phyloP scores from a whole-genome alignment of 2,888 invertebrate genomes.

The Danaus chrysippus region DNA sequence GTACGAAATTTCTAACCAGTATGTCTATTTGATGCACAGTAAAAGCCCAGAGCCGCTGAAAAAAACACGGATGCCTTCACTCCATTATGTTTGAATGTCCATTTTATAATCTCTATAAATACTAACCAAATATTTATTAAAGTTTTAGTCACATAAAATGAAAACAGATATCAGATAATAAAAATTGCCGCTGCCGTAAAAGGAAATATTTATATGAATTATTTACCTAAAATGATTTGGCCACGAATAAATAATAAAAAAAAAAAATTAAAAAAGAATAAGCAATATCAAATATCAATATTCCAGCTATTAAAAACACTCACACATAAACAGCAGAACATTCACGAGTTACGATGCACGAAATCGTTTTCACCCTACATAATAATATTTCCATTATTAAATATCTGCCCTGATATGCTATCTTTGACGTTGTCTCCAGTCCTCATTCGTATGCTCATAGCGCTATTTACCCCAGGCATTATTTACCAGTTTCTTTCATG shows the following conservation, averaged over 20 bases:
- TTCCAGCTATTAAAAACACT: constrained; percentile 24
- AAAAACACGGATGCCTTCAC: too few relatives aligned
- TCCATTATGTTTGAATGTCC: too few relatives aligned
- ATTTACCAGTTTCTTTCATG: constrained; percentile 25
- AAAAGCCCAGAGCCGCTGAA: too few relatives aligned
- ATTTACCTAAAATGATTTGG: background rate
- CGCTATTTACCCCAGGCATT: constrained; percentile 32
- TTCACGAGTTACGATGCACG: constrained; percentile 23
- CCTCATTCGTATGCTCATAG: constrained; percentile 37
- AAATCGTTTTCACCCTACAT: constrained; percentile 30
- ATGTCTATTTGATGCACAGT: background rate
- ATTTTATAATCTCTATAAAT: too few relatives aligned
- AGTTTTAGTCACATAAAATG: too few relatives aligned
- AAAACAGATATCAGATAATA: too few relatives aligned
- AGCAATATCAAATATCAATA: constrained; percentile 19
- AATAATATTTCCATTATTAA: constrained; percentile 33
- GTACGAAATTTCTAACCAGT: background rate
- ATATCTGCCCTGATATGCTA: constrained; percentile 25
- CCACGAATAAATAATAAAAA: background rate
- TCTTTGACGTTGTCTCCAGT: constrained; percentile 20
- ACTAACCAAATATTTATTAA: too few relatives aligned
- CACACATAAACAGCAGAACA: constrained; percentile 14
- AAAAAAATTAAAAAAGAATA: background rate
- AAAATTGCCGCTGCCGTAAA: too few relatives aligned
- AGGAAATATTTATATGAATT: too few relatives aligned